Percentiles rank a stretch among this genome's conserved stretches.
Evolutionary conservation across 1,140 invertebrate genomes (phyloP).

Genomic region (Olivierus martensii): DNA sequence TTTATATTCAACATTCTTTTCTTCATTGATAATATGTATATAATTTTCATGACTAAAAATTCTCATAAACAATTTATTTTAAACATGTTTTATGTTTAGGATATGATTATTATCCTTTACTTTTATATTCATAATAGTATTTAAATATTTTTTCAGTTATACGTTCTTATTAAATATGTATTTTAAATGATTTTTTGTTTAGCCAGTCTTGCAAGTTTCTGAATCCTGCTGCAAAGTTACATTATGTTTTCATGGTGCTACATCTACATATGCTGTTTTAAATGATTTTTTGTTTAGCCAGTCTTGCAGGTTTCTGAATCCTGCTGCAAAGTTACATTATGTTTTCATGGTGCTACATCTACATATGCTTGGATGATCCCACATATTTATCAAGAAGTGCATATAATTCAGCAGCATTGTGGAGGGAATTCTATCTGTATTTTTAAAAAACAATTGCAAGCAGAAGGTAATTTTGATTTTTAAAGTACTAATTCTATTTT

Average conservation of each 20-base stretch:
- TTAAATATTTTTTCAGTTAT: no score
- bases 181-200: background rate
- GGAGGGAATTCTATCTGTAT: constrained; percentile 9
- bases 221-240: constrained; percentile 5
- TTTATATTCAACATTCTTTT: no score
- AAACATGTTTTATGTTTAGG: no score
- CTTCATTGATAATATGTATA: no score
- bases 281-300: background rate
- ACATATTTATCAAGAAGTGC: background rate
- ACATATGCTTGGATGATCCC: background rate
- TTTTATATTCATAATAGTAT: no score
- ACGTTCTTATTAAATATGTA: no score
- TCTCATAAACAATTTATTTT: no score
- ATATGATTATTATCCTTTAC: no score
- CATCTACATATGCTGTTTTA: background rate
- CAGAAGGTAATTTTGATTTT: constrained; percentile 2
- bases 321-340: constrained; percentile 7
- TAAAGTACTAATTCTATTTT: no score
- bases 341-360: constrained; percentile 5
- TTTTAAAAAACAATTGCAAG: constrained; percentile 6
- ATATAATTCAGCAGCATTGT: constrained; percentile 10
- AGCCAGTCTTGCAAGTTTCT: background rate
- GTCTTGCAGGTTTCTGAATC: background rate
- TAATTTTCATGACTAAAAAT: no score
- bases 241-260: constrained; percentile 8